A percentile compares a stretch with the other conserved stretches of the same genome.
phyloP scores from a whole-genome alignment of 2,113 vertebrate genomes.

The Gopherus flavomarginatus region DNA sequence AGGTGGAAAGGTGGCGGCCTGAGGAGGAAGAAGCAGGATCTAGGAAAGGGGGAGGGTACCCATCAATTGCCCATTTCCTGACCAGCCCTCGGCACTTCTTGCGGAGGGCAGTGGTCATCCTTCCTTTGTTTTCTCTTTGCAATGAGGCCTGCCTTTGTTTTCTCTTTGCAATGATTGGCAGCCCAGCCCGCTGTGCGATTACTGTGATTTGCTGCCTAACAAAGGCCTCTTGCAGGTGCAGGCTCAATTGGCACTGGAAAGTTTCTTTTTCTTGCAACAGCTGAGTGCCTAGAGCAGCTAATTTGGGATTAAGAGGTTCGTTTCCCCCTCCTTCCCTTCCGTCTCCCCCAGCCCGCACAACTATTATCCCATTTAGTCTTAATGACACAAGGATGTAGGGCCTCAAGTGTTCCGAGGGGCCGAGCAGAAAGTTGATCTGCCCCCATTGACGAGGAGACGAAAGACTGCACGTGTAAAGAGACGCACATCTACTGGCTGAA shows the following conservation, averaged over 20 bases:
- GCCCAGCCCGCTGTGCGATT: constrained; percentile 63
- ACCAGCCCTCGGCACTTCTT: not conserved
- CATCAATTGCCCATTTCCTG: not conserved
- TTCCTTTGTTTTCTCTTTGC: constrained; percentile 8
- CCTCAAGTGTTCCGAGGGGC: constrained; percentile 9
- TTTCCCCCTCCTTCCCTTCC: constrained; percentile 63
- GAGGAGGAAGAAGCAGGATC: not conserved
- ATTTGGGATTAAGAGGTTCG: constrained; percentile 48
- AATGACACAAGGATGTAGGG: constrained; percentile 65
- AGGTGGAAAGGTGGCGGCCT: not conserved
- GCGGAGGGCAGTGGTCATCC: not conserved
- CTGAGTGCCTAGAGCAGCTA: constrained; percentile 67
- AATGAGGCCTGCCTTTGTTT: constrained; percentile 14
- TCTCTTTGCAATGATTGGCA: constrained; percentile 2
- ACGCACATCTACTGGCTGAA: not conserved
- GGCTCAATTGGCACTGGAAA: constrained; percentile 56
- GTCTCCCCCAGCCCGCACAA: constrained; percentile 52
- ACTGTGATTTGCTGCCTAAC: constrained; percentile 54
- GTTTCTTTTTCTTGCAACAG: constrained; percentile 72
- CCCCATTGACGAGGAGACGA: not conserved
- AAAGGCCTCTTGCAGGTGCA: constrained; percentile 57
- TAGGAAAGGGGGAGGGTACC: not conserved
- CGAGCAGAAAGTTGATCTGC: constrained; percentile 13
- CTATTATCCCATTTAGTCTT: constrained; percentile 54
- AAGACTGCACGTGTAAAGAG: not conserved